Conservation (phyloP, 2,888 invertebrate species). For the Leptinotarsa haldemani region DNA sequence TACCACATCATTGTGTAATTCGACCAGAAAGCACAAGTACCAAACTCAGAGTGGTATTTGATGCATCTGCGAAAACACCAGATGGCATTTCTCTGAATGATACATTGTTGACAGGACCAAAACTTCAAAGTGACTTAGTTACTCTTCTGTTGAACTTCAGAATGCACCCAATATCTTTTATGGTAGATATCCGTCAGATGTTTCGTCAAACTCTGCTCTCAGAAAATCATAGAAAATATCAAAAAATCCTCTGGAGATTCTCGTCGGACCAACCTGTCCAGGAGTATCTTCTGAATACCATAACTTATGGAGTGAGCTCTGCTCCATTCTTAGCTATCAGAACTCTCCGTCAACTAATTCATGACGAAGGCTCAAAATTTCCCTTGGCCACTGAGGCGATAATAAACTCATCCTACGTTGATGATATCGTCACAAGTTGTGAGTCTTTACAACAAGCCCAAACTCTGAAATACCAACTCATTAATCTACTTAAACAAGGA, state of each 20-base stretch:
- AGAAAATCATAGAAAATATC: neutral
- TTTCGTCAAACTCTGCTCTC: neutral
- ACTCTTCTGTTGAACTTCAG: constrained; percentile 1
- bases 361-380: constrained; percentile 1
- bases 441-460: neutral
- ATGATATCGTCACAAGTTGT: constrained; percentile 5
- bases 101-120: neutral
- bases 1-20: constrained; percentile 14
- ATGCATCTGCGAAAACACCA: neutral
- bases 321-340: constrained; percentile 17
- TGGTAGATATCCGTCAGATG: neutral
- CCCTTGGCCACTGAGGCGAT: constrained; percentile 16
- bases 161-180: neutral
- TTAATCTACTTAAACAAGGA: constrained; percentile 1
- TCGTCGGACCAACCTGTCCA: constrained; percentile 5
- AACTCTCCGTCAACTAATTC: neutral
- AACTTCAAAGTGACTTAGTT: constrained; percentile 14
- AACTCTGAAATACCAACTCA: neutral
- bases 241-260: constrained; percentile 8
- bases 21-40: constrained; percentile 1
- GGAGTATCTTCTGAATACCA: neutral
- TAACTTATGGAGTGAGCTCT: constrained; percentile 15
- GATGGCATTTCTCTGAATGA: constrained; percentile 11
- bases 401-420: neutral
- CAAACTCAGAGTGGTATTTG: constrained; percentile 17